Base-by-base conservation (phyloP, 2,888 invertebrate species). In the Laothoe populi region DNA sequence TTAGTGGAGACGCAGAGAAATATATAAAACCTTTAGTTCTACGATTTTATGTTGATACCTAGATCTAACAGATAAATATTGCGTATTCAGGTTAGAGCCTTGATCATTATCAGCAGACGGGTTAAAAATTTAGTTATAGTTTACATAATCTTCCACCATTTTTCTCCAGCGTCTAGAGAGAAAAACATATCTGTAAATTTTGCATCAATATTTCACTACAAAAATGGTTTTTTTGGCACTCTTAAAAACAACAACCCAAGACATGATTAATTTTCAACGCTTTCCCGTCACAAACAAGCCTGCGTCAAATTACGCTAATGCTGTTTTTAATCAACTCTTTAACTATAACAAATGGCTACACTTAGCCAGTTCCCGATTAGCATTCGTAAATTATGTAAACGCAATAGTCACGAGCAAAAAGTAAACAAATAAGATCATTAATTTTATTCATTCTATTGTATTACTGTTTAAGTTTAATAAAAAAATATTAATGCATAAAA, bases 201-300 rank as follows among this genome's bases (percentile, higher is more conserved):
- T 1, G 16, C 42, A 7, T 4, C 4, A 16, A 16, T 16, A 5
- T 7, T 42, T 16, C 42, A 5, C 16, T 23, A 21, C 8, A 11
- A 21, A 21, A 45, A n/a, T n/a, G 2, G 0, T 46, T 46, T 16
- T 46, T 21, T 21, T 10, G 11, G 1, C 19, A 23, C 4, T 23
- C 13, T 2, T 24, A 23, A 46, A 44, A 44, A 19, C 1, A 44
- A 19, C 19, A 44, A 19, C 26, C 16, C 31, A 49, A 49, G 26
- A 16, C 26, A 49, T 49, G 35, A 53, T 53, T 53, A 53, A 53
- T 53, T 16, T 53, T 4, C 35, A 19, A 35, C 19, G 35, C 53
- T 53, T 19, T 35, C 4, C 53, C 35, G 53, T 53, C 53, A 53
- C 53, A 53, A 53, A 53, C 53, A 53, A 53, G 53, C 35, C 53